Evolutionary conservation across 2,888 invertebrate genomes (phyloP), one percentile per base, ranked within the genome.

Genomic region (Cancer borealis): DNA sequence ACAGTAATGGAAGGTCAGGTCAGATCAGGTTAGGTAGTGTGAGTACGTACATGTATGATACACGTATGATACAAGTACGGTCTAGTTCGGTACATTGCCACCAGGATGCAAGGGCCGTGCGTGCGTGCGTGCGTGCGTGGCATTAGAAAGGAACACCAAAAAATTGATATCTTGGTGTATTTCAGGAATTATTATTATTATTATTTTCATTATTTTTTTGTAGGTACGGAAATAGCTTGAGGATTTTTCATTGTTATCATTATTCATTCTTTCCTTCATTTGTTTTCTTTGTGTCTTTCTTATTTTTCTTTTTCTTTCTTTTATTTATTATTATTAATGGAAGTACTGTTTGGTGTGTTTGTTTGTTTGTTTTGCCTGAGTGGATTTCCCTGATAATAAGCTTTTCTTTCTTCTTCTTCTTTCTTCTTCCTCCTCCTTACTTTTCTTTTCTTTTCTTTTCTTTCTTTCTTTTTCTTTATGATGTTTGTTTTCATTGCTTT

Each of bases 331-430:
- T 84, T 3, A 5, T 84, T 84, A 84, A 39, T 84, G 84, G 84
- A 84, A 84, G 84, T 39, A 39, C 30, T 84, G 12, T 30, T 14
- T 84, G 84, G n/a, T 84, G 92, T 90, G 91, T 88, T 73, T 92
- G 60, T 10, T 73, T 84, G 91, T 91, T 39, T 39, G 39, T 39
- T 39, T 39, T 39, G 94, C 94, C 94, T 94, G 94, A 94, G 94
- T 92, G 87, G 54, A 47, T 92, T 66, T 94, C 94, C 94, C 94
- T 94, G 94, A 94, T 94, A 91, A 94, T 94, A 91, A 90, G 87
- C 84, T 88, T 90, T 88, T 84, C 39, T 39, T 39, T 5, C 30
- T 84, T 73, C n/a, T n/a, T 73, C 5, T 26, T 73, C 21, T 8
- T 17, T 0, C 26, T 26, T 21, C 26, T 26, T 26, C n/a, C 21